These are phyloP conservation scores for Miniopterus natalensis DNA, from an alignment of 2,113 vertebrate genomes.

Conservation along the genomic window DNA sequence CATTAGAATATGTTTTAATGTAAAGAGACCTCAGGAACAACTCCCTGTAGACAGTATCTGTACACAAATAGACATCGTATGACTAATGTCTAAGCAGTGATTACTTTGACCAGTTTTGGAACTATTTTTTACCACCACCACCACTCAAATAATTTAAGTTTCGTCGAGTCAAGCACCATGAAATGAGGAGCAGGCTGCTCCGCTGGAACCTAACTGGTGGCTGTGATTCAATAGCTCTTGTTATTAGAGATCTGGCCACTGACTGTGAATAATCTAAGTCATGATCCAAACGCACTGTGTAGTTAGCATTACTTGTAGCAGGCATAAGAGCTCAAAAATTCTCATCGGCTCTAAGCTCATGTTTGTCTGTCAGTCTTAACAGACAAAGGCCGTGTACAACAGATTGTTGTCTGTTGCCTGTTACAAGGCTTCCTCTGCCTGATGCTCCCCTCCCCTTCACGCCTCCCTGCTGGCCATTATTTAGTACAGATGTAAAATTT, in stretches of 20 bases:
- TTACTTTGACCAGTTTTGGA: not conserved
- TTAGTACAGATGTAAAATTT: conserved; percentile 53
- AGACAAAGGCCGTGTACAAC: not conserved
- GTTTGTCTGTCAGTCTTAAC: not conserved
- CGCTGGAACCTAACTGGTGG: not conserved
- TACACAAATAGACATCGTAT: not conserved
- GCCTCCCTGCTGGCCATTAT: not conserved
- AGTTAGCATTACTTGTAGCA: not conserved
- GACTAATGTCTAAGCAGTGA: not conserved
- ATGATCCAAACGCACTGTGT: not conserved
- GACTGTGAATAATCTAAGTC: not conserved
- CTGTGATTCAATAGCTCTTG: not conserved
- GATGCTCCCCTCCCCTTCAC: not conserved
- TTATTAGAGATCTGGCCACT: not conserved
- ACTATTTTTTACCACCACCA: conserved; percentile 1
- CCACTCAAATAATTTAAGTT: not conserved
- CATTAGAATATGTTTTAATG: not conserved
- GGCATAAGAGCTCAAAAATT: not conserved
- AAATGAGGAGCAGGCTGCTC: not conserved
- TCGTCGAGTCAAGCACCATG: not conserved
- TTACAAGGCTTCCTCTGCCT: not conserved
- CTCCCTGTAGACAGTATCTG: not conserved
- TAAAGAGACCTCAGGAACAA: not conserved
- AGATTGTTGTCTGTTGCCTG: not conserved
- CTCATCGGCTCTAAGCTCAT: not conserved